Percentiles rank a stretch among this genome's conserved stretches.
Conservation (phyloP, 92 coral and sea anemone species). For the Phymanthus crucifer region DNA sequence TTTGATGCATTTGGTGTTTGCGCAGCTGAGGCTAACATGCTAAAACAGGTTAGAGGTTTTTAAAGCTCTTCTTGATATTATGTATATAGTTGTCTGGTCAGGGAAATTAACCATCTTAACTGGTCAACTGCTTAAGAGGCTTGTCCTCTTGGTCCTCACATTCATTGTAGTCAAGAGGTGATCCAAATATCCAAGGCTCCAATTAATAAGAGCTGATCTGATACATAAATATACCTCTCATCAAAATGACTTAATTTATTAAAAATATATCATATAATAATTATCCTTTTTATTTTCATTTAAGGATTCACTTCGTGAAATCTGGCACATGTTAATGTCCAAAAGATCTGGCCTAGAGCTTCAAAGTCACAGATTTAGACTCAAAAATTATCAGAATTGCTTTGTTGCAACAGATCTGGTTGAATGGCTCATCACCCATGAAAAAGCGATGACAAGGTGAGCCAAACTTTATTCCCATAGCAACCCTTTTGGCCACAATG, state of each 20-base stretch:
- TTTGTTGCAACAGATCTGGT: conserved; percentile 88
- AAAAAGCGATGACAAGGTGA: conserved; percentile 84
- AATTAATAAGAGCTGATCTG: too few relatives aligned
- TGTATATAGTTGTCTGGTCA: too few relatives aligned
- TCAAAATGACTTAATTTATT: too few relatives aligned
- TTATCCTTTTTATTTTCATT: not conserved
- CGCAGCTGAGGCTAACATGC: conserved; percentile 92
- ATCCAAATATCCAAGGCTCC: too few relatives aligned
- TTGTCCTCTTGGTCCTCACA: too few relatives aligned
- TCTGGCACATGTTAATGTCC: conserved; percentile 89
- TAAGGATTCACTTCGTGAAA: conserved; percentile 85
- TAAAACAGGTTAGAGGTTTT: conserved; percentile 99
- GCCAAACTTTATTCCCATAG: too few relatives aligned
- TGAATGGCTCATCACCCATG: conserved; percentile 85
- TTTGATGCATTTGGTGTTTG: conserved; percentile 98
- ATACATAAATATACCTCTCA: too few relatives aligned
- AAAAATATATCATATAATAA: not conserved
- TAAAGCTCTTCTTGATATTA: too few relatives aligned
- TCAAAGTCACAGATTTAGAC: conserved; percentile 81
- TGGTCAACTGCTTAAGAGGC: too few relatives aligned
- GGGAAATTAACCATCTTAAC: too few relatives aligned
- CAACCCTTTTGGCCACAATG: too few relatives aligned
- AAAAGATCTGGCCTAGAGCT: conserved; percentile 86
- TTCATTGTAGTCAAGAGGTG: too few relatives aligned
- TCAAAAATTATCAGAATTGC: conserved; percentile 83